These are phyloP conservation scores for Zeus faber DNA, from an alignment of 2,113 vertebrate species.

Conservation along the genomic window DNA sequence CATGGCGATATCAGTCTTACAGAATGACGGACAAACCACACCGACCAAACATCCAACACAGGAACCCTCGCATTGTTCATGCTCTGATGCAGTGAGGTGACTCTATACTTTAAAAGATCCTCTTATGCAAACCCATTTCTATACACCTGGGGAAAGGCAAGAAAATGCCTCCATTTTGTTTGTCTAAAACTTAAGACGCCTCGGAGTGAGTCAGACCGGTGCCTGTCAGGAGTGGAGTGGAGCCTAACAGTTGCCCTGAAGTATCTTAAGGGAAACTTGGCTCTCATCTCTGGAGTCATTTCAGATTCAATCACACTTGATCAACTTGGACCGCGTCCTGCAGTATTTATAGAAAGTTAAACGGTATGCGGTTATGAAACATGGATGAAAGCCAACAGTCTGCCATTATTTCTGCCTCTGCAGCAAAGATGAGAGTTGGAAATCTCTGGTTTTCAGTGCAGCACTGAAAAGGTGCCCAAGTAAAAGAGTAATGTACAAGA, in stretches of 20 bases:
- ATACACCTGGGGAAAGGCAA: too few species aligned
- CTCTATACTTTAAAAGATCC: too few species aligned
- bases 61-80: too few species aligned
- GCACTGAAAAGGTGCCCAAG: constrained; percentile 10
- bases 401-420: constrained; percentile 68
- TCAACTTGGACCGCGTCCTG: constrained; percentile 66
- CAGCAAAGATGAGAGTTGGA: constrained; percentile 63
- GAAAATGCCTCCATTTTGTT: too few species aligned
- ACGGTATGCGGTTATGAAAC: constrained; percentile 69
- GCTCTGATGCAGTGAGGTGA: too few species aligned
- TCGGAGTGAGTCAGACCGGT: constrained; percentile 39
- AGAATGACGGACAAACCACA: too few species aligned
- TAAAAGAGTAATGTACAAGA: too few species aligned
- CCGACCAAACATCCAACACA: too few species aligned
- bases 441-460: constrained; percentile 31
- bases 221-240: constrained; percentile 41
- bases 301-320: constrained; percentile 74
- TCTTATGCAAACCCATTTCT: too few species aligned
- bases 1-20: too few species aligned
- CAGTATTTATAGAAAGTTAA: constrained; percentile 77
- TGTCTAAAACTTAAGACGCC: too few species aligned
- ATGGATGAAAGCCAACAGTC: constrained; percentile 54
- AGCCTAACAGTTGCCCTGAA: constrained; percentile 48
- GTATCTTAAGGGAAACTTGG: constrained; percentile 70
- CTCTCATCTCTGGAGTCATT: constrained; percentile 59